A percentile compares a stretch with the other conserved stretches of the same genome.
Conservation (phyloP, 2,113 vertebrate genomes). For the Tragelaphus strepsiceros region DNA sequence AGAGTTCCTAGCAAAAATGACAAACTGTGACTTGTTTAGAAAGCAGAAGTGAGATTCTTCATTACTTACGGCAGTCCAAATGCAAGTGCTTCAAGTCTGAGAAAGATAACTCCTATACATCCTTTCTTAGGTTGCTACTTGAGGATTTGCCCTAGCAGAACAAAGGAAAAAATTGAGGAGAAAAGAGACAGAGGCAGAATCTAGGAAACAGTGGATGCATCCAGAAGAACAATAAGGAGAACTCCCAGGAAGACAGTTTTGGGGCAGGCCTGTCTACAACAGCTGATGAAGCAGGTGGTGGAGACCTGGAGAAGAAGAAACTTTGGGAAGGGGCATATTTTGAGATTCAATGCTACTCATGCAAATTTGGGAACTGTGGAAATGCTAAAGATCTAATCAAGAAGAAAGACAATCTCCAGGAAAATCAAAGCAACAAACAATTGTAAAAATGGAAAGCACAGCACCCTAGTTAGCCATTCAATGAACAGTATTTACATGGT, state of each 20-base stretch:
- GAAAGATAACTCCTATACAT: neutral
- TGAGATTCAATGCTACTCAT: accelerated
- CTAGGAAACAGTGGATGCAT: neutral
- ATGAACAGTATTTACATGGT: neutral
- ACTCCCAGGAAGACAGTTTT: neutral
- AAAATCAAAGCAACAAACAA: neutral
- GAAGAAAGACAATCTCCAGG: neutral
- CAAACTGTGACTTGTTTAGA: neutral
- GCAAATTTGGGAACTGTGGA: neutral
- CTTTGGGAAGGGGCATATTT: accelerated
- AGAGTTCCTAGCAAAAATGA: neutral
- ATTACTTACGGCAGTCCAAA: neutral
- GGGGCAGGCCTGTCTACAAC: accelerated
- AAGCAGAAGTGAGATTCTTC: neutral
- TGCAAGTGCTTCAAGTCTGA: neutral
- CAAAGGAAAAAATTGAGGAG: neutral
- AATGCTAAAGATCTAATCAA: neutral
- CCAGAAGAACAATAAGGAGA: neutral
- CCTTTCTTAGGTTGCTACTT: neutral
- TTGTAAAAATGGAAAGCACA: neutral
- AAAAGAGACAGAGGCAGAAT: neutral
- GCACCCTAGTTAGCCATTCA: neutral
- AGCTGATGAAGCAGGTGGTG: accelerated
- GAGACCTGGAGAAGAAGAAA: neutral
- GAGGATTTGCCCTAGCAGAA: neutral